phyloP scores from a whole-genome alignment of 2,113 vertebrate genomes.

The Eleginops maclovinus region DNA sequence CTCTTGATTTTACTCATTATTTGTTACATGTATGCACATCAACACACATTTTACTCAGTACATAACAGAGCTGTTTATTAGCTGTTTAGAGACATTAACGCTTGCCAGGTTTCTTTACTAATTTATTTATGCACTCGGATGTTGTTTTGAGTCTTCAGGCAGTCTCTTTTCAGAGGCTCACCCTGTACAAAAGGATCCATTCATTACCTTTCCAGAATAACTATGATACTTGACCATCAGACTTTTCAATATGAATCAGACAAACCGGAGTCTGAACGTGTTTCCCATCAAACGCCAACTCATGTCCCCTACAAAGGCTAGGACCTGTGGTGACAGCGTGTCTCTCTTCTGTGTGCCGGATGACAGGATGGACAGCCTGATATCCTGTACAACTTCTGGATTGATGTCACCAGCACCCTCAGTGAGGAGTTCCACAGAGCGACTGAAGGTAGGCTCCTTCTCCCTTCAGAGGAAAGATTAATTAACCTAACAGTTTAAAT shows the following conservation, averaged over 20 bases:
- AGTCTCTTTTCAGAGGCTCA: too few relatives aligned
- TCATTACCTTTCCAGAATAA: too few relatives aligned
- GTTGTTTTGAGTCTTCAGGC: too few relatives aligned
- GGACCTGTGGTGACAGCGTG: neutral
- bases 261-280: neutral
- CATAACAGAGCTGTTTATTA: too few relatives aligned
- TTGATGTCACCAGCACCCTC: slow-evolving; percentile 89
- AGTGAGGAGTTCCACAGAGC: slow-evolving; percentile 91
- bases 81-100: too few relatives aligned
- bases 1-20: neutral
- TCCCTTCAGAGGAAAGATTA: neutral
- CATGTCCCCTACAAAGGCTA: neutral
- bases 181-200: too few relatives aligned
- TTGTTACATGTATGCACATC: too few relatives aligned
- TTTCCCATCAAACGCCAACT: neutral
- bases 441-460: slow-evolving; percentile 87
- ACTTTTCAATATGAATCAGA: neutral
- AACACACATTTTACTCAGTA: too few relatives aligned
- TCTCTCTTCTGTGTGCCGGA: neutral
- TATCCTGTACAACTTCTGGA: slow-evolving; percentile 95
- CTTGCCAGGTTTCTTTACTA: too few relatives aligned
- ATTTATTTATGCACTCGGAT: too few relatives aligned
- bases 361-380: slow-evolving; percentile 92
- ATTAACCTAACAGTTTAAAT: neutral
- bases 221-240: too few relatives aligned